These are phyloP conservation scores for Abscondita cerata DNA, from an alignment of 2,888 invertebrate genomes.

Conservation along the genomic window DNA sequence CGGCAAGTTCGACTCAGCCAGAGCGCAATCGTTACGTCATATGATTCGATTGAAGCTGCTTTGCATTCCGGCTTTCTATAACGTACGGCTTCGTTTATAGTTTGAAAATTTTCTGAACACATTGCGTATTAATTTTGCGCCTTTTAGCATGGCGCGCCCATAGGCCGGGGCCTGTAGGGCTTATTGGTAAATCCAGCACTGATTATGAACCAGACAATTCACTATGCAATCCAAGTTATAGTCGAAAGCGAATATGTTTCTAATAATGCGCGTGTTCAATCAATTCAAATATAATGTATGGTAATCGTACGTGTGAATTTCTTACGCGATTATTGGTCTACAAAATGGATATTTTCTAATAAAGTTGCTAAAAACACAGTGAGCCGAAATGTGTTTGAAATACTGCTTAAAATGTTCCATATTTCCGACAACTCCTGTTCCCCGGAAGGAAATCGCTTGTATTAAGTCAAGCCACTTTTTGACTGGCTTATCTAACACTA, in stretches of 20 bases:
- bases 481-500: not conserved
- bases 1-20: too few relatives aligned
- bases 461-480: not conserved
- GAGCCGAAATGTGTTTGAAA: not conserved
- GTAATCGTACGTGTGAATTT: not conserved
- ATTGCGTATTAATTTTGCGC: too few relatives aligned
- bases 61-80: too few relatives aligned
- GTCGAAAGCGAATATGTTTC: not conserved
- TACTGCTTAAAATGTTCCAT: not conserved
- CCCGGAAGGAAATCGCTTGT: not conserved
- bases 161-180: too few relatives aligned
- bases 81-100: too few relatives aligned
- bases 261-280: not conserved
- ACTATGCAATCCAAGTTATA: not conserved
- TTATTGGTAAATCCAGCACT: too few relatives aligned
- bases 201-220: not conserved
- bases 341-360: constrained; percentile 2
- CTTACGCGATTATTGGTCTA: not conserved
- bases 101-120: too few relatives aligned
- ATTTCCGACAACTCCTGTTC: not conserved
- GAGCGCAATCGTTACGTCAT: too few relatives aligned
- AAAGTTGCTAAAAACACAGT: not conserved
- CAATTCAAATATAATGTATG: not conserved
- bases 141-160: too few relatives aligned
- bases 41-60: too few relatives aligned